phyloP scores from a whole-genome alignment of 2,888 invertebrate genomes.

The Pasiphila rectangulata region DNA sequence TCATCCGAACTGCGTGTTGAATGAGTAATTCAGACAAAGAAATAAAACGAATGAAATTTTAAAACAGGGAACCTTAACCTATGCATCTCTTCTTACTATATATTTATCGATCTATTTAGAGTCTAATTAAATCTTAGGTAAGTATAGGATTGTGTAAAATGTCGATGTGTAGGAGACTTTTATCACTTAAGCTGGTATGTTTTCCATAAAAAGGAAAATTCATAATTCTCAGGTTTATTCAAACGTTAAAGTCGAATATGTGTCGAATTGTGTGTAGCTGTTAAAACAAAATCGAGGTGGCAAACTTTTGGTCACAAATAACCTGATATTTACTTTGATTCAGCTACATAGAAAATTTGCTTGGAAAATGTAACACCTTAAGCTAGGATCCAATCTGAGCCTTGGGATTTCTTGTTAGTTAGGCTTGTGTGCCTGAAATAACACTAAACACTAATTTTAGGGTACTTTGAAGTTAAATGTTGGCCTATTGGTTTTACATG shows the following conservation, averaged over 20 bases:
- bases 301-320: too few species aligned
- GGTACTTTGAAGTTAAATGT: background rate
- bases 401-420: constrained; percentile 42
- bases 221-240: too few species aligned
- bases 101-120: constrained; percentile 55
- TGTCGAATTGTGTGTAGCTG: too few species aligned
- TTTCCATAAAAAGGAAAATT: too few species aligned
- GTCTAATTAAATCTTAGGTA: constrained; percentile 32
- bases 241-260: too few species aligned
- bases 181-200: too few species aligned
- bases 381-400: constrained; percentile 43
- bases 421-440: constrained; percentile 20
- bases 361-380: too few species aligned
- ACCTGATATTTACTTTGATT: too few species aligned
- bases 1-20: background rate
- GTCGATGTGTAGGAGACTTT: constrained; percentile 44
- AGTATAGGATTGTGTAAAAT: constrained; percentile 29
- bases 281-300: too few species aligned
- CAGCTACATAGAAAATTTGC: too few species aligned
- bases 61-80: constrained; percentile 60
- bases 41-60: constrained; percentile 39
- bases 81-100: constrained; percentile 47
- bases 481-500: background rate
- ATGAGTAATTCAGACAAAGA: constrained; percentile 17
- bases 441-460: constrained; percentile 13